These are phyloP conservation scores for Tinamus major DNA, from an alignment of 2,797 vertebrate species.

Conservation along the genomic window DNA sequence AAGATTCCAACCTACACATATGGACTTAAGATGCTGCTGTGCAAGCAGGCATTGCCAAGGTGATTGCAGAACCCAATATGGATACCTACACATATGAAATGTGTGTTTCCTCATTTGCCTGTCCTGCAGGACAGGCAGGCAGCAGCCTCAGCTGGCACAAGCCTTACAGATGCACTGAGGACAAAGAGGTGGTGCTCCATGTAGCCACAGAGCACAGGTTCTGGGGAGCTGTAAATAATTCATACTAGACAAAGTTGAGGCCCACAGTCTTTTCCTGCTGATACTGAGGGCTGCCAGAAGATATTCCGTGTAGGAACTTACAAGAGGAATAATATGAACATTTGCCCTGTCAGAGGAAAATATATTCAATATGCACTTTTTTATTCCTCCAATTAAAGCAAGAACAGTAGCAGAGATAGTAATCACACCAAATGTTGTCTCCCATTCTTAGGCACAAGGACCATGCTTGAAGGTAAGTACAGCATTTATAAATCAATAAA, in stretches of 20 bases:
- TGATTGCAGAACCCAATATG: neutral
- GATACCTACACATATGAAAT: neutral
- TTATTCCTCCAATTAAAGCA: neutral
- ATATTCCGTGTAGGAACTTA: neutral
- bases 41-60: neutral
- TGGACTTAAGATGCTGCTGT: fast-evolving
- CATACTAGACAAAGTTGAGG: neutral
- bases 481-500: neutral
- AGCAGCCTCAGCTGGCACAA: neutral
- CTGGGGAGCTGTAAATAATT: neutral
- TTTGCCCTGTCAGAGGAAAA: neutral
- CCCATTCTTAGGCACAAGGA: neutral
- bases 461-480: neutral
- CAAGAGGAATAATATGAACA: neutral
- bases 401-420: neutral
- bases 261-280: neutral
- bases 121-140: neutral
- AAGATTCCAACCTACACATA: neutral
- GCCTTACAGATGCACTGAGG: neutral
- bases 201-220: neutral
- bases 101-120: neutral
- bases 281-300: neutral
- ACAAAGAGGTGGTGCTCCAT: neutral
- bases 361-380: neutral
- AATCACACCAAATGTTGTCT: neutral